Evolutionary conservation across 2,797 vertebrate species (phyloP), one percentile per base, ranked within the genome.

Genomic region (Pristis pectinata): DNA sequence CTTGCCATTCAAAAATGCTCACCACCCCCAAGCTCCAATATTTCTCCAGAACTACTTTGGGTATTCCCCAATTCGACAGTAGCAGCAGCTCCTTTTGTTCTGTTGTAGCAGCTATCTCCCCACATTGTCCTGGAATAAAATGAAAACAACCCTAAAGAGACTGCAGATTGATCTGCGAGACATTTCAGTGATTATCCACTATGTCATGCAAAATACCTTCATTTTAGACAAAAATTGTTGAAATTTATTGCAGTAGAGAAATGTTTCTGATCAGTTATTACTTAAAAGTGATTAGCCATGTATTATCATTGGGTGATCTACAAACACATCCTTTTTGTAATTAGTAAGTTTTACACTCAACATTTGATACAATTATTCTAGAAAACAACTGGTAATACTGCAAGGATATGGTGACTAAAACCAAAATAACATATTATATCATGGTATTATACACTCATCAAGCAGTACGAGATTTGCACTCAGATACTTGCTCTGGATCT

Each of bases 1-100:
- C 98, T 96, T 99, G 99, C 99, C 99, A 99, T 95, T 98, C 98
- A 95, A 99, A 99, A 98, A 99, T 99, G 95, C 95, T 97, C 93
- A 97, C 97, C 92, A 99, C 98, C 94, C 98, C 98, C 24, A 98
- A 97, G 95, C 97, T 97, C 95, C 97, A 97, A 95, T 99, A 99
- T 95, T 98, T 98, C 95, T 98, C 97, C 95, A 99, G 95, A 94
- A 99, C 97, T 7, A 97, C 97, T 95, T 97, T 97, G 41, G 99
- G 99, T 92, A 99, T 98, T 95, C 98, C 98, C 99, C 99, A 99
- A 77, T 97, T 99, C 96, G 98, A 98, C 94, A 99, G 96, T 7
- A 98, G 96, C 95, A 99, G 96, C 95, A 98, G 98, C 95, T 99
- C 98, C 94, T 96, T 95, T 95, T 98, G 97, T 13, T 97, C 97